Percentiles rank a stretch among this genome's conserved stretches.
Evolutionary conservation across 2,888 invertebrate species (phyloP).

Genomic region (Sphaeridia pumilis): DNA sequence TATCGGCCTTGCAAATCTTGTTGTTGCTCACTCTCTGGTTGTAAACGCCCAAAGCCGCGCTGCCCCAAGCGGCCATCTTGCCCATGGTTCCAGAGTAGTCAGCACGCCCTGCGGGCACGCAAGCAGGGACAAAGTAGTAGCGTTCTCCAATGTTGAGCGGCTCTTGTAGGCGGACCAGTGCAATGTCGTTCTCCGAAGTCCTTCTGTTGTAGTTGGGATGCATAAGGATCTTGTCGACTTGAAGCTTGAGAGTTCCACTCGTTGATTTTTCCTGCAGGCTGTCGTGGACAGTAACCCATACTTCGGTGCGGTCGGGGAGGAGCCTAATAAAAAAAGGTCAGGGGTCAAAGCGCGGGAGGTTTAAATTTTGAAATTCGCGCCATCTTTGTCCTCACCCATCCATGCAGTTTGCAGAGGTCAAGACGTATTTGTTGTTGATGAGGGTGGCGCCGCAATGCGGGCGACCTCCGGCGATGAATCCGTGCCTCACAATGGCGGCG

Average conservation of each 20-base stretch:
- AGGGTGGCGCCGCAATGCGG: constrained; percentile 17
- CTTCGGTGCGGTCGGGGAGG: constrained; percentile 23
- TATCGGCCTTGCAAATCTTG: constrained; percentile 22
- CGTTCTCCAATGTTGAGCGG: constrained; percentile 16
- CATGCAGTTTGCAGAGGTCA: constrained; percentile 32
- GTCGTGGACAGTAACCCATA: constrained; percentile 32
- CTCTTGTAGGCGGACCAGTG: constrained; percentile 23
- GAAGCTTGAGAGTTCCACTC: constrained; percentile 15
- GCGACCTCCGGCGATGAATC: constrained; percentile 20
- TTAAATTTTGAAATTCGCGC: not conserved
- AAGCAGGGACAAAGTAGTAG: constrained; percentile 27
- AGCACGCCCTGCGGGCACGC: constrained; percentile 26
- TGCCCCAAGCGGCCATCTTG: constrained; percentile 13
- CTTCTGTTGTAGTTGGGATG: constrained; percentile 30
- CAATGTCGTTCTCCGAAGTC: constrained; percentile 25
- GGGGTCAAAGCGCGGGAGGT: not conserved
- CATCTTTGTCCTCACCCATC: constrained; percentile 22
- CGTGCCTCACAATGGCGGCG: constrained; percentile 24
- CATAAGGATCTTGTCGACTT: constrained; percentile 24
- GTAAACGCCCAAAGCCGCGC: not conserved
- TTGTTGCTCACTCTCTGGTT: constrained; percentile 8
- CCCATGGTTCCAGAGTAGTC: constrained; percentile 11
- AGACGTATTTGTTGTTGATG: constrained; percentile 15
- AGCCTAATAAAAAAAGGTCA: constrained; percentile 15
- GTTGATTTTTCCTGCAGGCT: constrained; percentile 14